Percentiles rank a stretch among this genome's conserved stretches.
Conservation (phyloP, 2,888 invertebrate genomes). For the Thecophora atra region DNA sequence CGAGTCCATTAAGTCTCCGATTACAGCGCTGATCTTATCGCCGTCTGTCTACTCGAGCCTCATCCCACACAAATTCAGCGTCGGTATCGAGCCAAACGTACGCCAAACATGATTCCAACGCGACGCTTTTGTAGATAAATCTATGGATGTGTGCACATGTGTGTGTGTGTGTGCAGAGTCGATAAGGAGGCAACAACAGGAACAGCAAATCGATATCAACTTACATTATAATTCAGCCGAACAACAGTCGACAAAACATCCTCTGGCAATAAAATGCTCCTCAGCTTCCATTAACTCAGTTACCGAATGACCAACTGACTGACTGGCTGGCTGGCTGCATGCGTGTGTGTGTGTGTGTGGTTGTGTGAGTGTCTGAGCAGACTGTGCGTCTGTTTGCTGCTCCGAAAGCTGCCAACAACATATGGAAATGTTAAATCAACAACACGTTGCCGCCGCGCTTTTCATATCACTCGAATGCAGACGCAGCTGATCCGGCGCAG, state of each 20-base stretch:
- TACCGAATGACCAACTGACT: background rate
- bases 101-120: background rate
- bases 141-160: background rate
- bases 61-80: slow-evolving; percentile 17
- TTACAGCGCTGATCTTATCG: slow-evolving; percentile 17
- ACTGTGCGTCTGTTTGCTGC: background rate
- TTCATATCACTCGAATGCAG: background rate
- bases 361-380: slow-evolving; percentile 37
- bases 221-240: slow-evolving; percentile 39
- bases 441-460: slow-evolving; percentile 20
- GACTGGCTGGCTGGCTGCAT: background rate
- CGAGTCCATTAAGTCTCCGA: slow-evolving; percentile 10
- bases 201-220: slow-evolving; percentile 35
- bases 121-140: too few species aligned
- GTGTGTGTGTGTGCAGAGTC: background rate
- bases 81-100: background rate
- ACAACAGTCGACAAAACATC: slow-evolving; percentile 32
- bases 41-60: slow-evolving; percentile 2
- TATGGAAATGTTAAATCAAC: slow-evolving; percentile 30
- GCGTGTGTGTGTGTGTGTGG: background rate
- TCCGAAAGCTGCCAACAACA: slow-evolving; percentile 17
- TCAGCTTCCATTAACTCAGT: background rate
- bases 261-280: slow-evolving; percentile 18
- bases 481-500: background rate
- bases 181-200: slow-evolving; percentile 6